These are phyloP conservation scores for Sinodicranocentrus sp. DNA, from an alignment of 2,888 invertebrate species.

Conservation along the genomic window DNA sequence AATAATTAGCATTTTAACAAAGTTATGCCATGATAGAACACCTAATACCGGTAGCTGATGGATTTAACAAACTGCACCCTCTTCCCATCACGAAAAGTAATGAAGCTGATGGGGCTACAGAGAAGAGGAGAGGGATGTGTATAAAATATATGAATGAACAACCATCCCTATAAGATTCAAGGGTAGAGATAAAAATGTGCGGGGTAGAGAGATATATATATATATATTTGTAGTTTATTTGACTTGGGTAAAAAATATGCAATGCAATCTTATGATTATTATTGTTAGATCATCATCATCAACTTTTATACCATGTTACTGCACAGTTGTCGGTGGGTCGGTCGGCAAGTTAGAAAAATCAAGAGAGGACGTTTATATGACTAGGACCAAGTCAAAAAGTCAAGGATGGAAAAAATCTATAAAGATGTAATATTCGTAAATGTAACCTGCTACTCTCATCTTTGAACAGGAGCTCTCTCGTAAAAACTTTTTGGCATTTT, in stretches of 20 bases:
- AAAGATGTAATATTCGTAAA: slow-evolving; percentile 13
- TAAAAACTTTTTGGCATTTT: slow-evolving; percentile 42
- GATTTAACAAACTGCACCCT: slow-evolving; percentile 58
- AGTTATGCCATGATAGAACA: slow-evolving; percentile 35
- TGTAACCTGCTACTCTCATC: background rate
- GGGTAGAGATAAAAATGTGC: no score
- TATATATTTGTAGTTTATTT: background rate
- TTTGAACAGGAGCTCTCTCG: no score
- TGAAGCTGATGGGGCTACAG: slow-evolving; percentile 44
- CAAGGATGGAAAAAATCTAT: slow-evolving; percentile 42
- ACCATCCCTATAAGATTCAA: no score
- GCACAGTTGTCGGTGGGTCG: background rate
- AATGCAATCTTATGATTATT: background rate
- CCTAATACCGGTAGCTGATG: slow-evolving; percentile 57
- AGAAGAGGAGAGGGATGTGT: slow-evolving; percentile 23
- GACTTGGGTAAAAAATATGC: slow-evolving; percentile 1
- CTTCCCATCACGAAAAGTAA: slow-evolving; percentile 31
- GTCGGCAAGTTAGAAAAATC: background rate
- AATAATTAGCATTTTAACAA: slow-evolving; percentile 63
- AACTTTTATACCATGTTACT: background rate
- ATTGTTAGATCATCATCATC: slow-evolving; percentile 33
- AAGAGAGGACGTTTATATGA: slow-evolving; percentile 1
- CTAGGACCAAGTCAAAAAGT: slow-evolving; percentile 40
- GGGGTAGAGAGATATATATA: background rate
- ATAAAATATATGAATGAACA: slow-evolving; percentile 4